phyloP scores from a whole-genome alignment of 2,113 vertebrate species.

The Mormoops blainvillei region DNA sequence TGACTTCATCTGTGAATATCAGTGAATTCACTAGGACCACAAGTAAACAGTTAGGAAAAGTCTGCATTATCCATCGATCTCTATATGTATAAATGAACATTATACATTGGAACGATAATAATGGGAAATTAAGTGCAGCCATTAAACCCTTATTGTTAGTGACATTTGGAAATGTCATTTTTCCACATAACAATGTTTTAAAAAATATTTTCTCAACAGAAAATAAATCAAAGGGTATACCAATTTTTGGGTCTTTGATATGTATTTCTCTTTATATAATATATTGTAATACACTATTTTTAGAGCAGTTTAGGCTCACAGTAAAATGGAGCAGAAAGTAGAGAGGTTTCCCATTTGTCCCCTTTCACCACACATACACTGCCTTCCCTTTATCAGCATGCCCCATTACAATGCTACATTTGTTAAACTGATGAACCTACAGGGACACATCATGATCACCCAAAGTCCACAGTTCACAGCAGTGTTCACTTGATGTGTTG shows the following conservation, averaged over 20 bases:
- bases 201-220: background rate
- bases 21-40: background rate
- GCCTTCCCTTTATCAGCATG: background rate
- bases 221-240: background rate
- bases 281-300: background rate
- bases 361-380: background rate
- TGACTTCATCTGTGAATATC: background rate
- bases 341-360: background rate
- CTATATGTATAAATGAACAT: background rate
- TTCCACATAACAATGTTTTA: background rate
- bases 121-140: background rate
- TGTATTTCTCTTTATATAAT: background rate
- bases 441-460: too few relatives aligned
- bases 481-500: too few relatives aligned
- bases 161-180: background rate
- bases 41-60: background rate
- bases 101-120: background rate
- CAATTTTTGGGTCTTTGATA: background rate
- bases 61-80: background rate
- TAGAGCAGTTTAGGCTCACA: background rate
- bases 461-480: too few relatives aligned
- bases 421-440: background rate
- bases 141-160: background rate
- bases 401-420: background rate
- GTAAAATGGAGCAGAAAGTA: background rate